Base-by-base conservation (phyloP, 2,888 invertebrate species). In the Mesorhabditis belari region DNA sequence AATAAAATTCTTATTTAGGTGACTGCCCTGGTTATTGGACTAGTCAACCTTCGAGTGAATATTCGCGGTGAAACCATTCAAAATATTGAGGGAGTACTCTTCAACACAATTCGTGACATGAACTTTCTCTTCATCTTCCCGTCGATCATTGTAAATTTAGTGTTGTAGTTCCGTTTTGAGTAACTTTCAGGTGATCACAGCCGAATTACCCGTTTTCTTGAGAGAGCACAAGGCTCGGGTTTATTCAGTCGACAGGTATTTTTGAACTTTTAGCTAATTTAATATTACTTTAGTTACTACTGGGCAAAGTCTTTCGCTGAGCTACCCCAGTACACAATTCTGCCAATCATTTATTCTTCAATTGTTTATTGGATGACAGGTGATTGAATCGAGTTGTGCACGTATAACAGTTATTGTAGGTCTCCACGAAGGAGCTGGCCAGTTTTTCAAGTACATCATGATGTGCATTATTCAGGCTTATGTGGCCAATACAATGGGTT, bases 71-170 rank as follows among this genome's bases (percentile, higher is more conserved):
- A 62, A n/a, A 63, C 69, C 6, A 61, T 73, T 52, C 67, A 70
- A 53, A 77, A 75, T 58, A 27, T 76, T 44, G 75, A 76, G 51
- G 77, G 77, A n/a, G 67, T 75, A 17, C 64, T 77, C 57, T 77
- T 70, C 65, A 77, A 76, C 63, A 69, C 69, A 49, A 73, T 67
- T 6, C 62, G 76, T 6, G 76, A 91, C 81, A 90, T 92, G 89
- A 92, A 92, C 4, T 92, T 94, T 82, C 90, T 91, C 79, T 93
- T 92, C 82, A 88, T 92, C 17, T 92, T 92, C 80, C 90, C 92
- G 62, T 93, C 93, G 26, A 88, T 93, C 65, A 90, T 89, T 82
- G 94, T 93, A 83, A 87, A 89, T 85, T 12, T 29, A 23, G 17
- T 21, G 1, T n/a, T 50, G 21, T n/a, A 23, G 23, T n/a, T 50